A percentile compares a stretch with the other conserved stretches of the same genome.
Evolutionary conservation across 2,113 vertebrate genomes (phyloP).

Genomic region (Aegithalos caudatus): DNA sequence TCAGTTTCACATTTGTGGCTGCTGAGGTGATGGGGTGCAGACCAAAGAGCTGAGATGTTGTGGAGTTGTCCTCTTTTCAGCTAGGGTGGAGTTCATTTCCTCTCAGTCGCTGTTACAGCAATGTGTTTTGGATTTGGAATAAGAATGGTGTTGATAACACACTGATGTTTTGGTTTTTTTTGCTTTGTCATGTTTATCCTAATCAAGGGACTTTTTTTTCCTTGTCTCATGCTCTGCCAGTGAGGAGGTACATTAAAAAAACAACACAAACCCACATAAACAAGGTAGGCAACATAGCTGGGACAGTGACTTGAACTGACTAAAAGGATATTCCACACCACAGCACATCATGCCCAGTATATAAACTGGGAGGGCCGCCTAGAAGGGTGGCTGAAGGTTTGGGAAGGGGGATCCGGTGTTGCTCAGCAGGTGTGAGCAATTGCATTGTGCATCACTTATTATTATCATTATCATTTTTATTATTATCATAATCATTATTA

Average conservation of each 20-base stretch:
- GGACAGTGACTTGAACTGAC: not conserved
- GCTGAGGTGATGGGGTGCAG: not conserved
- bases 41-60: not conserved
- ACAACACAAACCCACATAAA: not conserved
- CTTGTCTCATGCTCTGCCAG: not conserved
- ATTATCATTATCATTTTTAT: accelerated
- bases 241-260: not conserved
- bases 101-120: not conserved
- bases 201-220: not conserved
- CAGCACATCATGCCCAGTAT: not conserved
- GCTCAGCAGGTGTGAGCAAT: no score
- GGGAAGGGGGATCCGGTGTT: not conserved
- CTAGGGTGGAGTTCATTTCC: not conserved
- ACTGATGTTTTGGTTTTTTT: not conserved
- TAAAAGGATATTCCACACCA: not conserved
- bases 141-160: not conserved
- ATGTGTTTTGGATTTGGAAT: not conserved
- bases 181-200: not conserved
- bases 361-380: accelerated
- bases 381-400: accelerated
- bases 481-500: accelerated
- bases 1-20: not conserved
- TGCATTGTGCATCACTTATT: not conserved
- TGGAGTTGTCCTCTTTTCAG: not conserved
- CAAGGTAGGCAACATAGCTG: not conserved